Percentiles rank a stretch among this genome's conserved stretches.
Conservation (phyloP, 1,140 invertebrate genomes). For the Platorchestia sp. region DNA sequence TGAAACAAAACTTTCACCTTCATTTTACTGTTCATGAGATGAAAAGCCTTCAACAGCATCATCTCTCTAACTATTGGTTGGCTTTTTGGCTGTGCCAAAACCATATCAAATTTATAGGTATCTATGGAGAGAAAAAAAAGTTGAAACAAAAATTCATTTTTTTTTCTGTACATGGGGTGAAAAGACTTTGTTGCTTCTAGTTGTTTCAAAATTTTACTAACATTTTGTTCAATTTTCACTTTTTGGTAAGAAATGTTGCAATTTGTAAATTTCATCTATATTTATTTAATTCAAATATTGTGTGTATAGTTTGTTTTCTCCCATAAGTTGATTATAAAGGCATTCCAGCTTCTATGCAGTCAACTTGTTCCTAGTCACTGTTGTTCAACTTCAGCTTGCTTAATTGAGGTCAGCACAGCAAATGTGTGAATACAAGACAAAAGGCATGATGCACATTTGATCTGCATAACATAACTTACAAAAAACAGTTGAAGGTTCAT, state of each 20-base stretch:
- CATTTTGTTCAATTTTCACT: neutral
- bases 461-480: too few species aligned
- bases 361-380: too few species aligned
- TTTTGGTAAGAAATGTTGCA: neutral
- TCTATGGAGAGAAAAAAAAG: too few species aligned
- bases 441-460: neutral
- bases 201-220: neutral
- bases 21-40: too few species aligned
- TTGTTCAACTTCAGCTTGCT: neutral
- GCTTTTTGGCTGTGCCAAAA: too few species aligned
- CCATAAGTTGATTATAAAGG: neutral
- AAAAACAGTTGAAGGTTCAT: too few species aligned
- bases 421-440: neutral
- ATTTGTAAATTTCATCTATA: neutral
- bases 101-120: too few species aligned
- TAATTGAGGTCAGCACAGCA: neutral
- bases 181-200: neutral
- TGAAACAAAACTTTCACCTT: too few species aligned
- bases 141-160: too few species aligned
- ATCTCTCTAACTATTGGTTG: too few species aligned
- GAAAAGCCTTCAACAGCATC: too few species aligned
- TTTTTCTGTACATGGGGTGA: neutral
- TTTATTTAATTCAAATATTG: neutral
- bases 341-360: neutral
- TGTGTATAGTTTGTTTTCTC: neutral